phyloP scores from a whole-genome alignment of 1,140 invertebrate genomes.

The Rhizoglyphus robini region DNA sequence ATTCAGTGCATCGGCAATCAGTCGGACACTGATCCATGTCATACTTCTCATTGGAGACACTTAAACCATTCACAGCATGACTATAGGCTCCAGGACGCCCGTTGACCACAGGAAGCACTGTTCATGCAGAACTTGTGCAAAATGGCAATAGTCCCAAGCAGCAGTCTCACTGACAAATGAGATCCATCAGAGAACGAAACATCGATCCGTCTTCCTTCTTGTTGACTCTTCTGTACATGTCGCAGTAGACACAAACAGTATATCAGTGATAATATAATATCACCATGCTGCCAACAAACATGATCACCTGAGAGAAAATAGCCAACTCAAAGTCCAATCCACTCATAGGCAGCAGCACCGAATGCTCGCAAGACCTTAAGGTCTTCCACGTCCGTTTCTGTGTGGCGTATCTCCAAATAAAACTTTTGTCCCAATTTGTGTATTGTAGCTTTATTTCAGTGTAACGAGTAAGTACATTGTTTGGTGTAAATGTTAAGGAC shows the following conservation, averaged over 20 bases:
- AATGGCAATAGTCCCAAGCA: background rate
- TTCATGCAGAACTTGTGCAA: background rate
- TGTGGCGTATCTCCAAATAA: background rate
- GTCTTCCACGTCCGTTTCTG: background rate
- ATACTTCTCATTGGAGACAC: conserved; percentile 48
- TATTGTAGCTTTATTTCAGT: too few relatives aligned
- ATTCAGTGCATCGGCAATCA: conserved; percentile 67
- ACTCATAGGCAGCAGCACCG: background rate
- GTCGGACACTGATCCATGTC: conserved; percentile 92
- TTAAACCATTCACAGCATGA: background rate
- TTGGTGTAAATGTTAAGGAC: too few relatives aligned
- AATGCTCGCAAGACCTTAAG: background rate
- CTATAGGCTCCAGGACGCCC: conserved; percentile 19
- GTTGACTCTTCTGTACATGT: background rate
- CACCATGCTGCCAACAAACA: background rate
- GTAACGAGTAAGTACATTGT: too few relatives aligned
- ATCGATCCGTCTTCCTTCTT: background rate
- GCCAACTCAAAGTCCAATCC: background rate
- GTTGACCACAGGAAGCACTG: background rate
- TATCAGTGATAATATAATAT: too few relatives aligned
- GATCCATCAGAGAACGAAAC: conserved; percentile 5
- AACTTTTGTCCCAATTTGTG: too few relatives aligned
- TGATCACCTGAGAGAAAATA: background rate
- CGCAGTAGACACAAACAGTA: background rate
- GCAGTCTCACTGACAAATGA: too few relatives aligned